These are phyloP conservation scores for Tetragonisca angustula DNA, from an alignment of 2,888 invertebrate species.

Conservation along the genomic window DNA sequence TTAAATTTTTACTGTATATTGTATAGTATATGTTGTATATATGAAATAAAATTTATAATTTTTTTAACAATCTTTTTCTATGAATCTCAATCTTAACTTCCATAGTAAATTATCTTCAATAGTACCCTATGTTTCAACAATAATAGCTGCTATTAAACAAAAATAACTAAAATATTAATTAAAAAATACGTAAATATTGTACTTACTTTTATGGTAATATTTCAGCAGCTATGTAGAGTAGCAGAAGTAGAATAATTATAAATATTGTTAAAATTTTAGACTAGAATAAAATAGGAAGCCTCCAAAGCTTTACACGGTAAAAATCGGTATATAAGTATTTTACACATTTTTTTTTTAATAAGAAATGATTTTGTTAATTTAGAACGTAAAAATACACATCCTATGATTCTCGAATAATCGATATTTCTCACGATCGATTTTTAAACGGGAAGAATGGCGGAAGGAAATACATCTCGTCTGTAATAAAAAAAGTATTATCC, in stretches of 20 bases:
- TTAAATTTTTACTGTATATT: slow-evolving; percentile 11
- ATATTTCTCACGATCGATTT: too few relatives aligned
- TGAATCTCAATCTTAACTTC: neutral
- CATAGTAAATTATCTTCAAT: neutral
- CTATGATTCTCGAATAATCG: too few relatives aligned
- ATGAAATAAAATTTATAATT: slow-evolving; percentile 57
- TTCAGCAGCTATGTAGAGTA: neutral
- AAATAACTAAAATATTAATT: neutral
- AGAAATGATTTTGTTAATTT: neutral
- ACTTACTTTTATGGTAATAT: neutral
- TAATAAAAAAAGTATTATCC: too few relatives aligned
- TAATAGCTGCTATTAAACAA: neutral
- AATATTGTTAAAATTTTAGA: neutral
- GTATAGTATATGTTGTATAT: neutral
- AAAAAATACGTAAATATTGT: neutral
- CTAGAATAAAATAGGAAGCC: neutral
- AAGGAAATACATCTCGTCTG: too few relatives aligned
- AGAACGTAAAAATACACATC: too few relatives aligned
- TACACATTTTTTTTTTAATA: neutral
- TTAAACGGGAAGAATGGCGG: too few relatives aligned
- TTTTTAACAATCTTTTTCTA: slow-evolving; percentile 17
- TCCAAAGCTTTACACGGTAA: neutral
- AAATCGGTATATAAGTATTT: neutral
- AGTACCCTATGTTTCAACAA: neutral
- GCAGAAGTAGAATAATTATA: too few relatives aligned